Conservation (phyloP, 30 jellyfish, hydroid and myxozoan species). For the Turritopsis rubra region DNA sequence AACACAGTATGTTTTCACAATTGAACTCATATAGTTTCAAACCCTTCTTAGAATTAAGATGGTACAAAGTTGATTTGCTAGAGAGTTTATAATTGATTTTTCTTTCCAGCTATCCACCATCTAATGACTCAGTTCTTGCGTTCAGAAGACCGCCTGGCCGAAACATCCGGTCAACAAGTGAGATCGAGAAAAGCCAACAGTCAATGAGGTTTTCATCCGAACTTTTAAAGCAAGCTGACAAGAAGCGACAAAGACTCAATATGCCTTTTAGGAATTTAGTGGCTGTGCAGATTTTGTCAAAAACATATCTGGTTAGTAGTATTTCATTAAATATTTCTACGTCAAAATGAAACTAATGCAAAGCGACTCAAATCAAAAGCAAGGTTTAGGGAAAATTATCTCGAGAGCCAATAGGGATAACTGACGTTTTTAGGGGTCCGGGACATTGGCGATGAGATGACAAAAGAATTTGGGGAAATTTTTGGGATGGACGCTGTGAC, state of each 20-base stretch:
- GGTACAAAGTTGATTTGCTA: not conserved
- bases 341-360: too few species aligned
- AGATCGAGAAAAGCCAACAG: not conserved
- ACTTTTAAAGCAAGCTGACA: not conserved
- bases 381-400: too few species aligned
- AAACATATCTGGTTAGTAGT: not conserved
- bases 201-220: not conserved
- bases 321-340: too few species aligned
- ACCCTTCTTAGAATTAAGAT: not conserved
- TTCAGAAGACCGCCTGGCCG: conserved; percentile 14
- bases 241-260: not conserved
- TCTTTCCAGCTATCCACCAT: not conserved
- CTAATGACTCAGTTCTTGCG: not conserved
- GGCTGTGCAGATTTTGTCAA: not conserved
- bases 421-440: too few species aligned
- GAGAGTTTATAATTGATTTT: not conserved
- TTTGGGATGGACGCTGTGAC: too few species aligned
- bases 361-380: too few species aligned
- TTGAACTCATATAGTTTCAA: too few species aligned
- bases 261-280: not conserved
- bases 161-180: not conserved
- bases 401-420: too few species aligned
- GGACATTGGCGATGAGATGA: too few species aligned
- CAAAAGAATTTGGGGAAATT: too few species aligned
- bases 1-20: not conserved